A percentile compares a stretch with the other conserved stretches of the same genome.
phyloP scores from a whole-genome alignment of 30 jellyfish, hydroid and myxozoan species.

The Rhopilema esculentum region DNA sequence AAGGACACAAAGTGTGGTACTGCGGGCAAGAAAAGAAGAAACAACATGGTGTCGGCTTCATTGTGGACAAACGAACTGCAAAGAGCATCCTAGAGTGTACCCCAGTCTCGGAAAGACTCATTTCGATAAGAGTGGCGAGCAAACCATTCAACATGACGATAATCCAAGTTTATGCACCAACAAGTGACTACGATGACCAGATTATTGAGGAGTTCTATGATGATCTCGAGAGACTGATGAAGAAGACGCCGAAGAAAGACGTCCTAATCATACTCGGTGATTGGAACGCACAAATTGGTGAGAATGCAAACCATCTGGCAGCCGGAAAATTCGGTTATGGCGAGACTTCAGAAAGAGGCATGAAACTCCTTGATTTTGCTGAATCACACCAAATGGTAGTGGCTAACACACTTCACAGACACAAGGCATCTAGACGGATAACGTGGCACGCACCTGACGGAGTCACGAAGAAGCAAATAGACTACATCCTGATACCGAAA shows the following conservation, averaged over 20 bases:
- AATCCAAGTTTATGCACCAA: constrained; percentile 66
- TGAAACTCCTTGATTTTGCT: constrained; percentile 24
- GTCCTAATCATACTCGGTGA: constrained; percentile 19
- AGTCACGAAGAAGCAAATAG: constrained; percentile 34
- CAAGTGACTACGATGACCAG: constrained; percentile 41
- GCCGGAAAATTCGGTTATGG: constrained; percentile 22
- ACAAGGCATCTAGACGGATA: constrained; percentile 24
- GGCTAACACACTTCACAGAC: constrained; percentile 26
- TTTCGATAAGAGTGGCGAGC: constrained; percentile 40
- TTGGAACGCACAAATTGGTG: constrained; percentile 33
- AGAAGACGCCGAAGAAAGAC: constrained; percentile 43
- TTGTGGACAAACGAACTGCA: constrained; percentile 43
- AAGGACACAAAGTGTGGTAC: constrained; percentile 55
- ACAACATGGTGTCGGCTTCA: constrained; percentile 58
- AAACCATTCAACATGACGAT: constrained; percentile 45
- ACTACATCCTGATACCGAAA: constrained; percentile 47
- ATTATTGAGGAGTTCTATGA: constrained; percentile 46
- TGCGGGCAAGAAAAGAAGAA: constrained; percentile 39
- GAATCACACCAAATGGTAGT: constrained; percentile 8
- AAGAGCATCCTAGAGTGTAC: constrained; percentile 41
- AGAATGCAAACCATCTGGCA: not conserved
- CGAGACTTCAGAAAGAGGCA: constrained; percentile 17
- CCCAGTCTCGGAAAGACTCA: constrained; percentile 65
- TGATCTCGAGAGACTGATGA: constrained; percentile 43
- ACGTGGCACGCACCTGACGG: constrained; percentile 58